Base-by-base conservation (phyloP, 2,113 vertebrate genomes). In the Dinomys branickii region DNA sequence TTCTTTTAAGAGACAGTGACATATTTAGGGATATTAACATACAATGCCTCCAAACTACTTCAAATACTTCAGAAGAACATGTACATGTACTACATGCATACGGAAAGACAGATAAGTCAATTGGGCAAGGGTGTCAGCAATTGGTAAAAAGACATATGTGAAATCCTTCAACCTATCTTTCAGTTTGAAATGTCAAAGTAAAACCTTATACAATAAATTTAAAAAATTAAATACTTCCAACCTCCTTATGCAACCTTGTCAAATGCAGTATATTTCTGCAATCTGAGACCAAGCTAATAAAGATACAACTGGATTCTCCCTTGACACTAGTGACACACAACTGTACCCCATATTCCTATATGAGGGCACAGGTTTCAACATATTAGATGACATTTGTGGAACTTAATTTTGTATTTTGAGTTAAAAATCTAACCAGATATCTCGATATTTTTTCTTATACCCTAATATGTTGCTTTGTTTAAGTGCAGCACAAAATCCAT, bases 401-500 rank as follows among this genome's bases (percentile, higher is more conserved):
- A 54, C n/a, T 88, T 47, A 11, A 61, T 69, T 91, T 89, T 47
- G 47, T n/a, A 77, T 77, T 85, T n/a, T 91, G 30, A 78, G 16
- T 33, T 91, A 58, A 78, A 71, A 93, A 77, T 54, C 14, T 63
- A 89, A 91, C 44, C 11, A 44, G 24, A 94, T 56, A 0, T 56
- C 28, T 75, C 77, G 5, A 12, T 22, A 13, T 59, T 87, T 83
- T 65, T 65, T 71, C 38, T 26, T 94, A 26, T 58, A 50, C 0
- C 22, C 4, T 35, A 41, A 28, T 28, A n/a, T 54, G 7, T 63
- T 67, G 17, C 35, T 85, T 84, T 80, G n/a, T 26, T 56, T n/a
- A 65, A 71, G 10, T 44, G 89, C 50, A 94, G 12, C 61, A 41
- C 14, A 93, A 91, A 96, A 86, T 24, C 50, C 4, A 97, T 35